Evolutionary conservation across 2,888 invertebrate genomes (phyloP).

Genomic region (Holacanthella duospinosa): DNA sequence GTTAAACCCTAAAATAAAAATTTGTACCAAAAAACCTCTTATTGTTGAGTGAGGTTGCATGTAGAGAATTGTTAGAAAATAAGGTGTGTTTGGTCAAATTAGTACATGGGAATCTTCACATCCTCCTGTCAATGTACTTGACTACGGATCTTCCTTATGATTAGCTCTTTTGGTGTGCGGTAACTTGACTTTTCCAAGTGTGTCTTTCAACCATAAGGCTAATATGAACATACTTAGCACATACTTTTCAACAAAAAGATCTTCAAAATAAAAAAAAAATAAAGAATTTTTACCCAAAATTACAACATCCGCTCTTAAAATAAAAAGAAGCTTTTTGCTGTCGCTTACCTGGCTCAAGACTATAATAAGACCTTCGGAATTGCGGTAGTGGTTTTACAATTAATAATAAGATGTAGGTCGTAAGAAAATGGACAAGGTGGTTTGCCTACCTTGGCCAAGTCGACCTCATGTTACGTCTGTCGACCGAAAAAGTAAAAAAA

Average conservation of each 20-base stretch:
- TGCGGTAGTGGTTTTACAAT: background rate
- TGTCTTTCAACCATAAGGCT: background rate
- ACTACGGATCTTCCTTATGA: background rate
- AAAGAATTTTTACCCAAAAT: background rate
- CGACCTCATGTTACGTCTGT: too few relatives aligned
- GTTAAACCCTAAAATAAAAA: background rate
- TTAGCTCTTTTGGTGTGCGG: background rate
- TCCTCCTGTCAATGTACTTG: background rate
- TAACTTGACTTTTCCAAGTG: background rate
- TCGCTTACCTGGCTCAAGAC: background rate
- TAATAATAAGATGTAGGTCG: background rate
- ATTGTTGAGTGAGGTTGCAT: background rate
- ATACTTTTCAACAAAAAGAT: background rate
- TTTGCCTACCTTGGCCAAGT: too few relatives aligned
- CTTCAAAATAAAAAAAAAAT: background rate
- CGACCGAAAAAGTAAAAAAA: background rate
- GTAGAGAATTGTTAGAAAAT: background rate
- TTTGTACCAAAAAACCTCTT: background rate
- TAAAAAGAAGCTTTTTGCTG: background rate
- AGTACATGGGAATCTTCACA: background rate
- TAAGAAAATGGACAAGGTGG: background rate
- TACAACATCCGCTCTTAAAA: background rate
- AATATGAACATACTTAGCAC: background rate
- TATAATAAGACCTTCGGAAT: background rate
- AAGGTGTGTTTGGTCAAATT: constrained; percentile 3